These are phyloP conservation scores for Andrena marginata DNA, from an alignment of 2,888 invertebrate species.

Conservation along the genomic window DNA sequence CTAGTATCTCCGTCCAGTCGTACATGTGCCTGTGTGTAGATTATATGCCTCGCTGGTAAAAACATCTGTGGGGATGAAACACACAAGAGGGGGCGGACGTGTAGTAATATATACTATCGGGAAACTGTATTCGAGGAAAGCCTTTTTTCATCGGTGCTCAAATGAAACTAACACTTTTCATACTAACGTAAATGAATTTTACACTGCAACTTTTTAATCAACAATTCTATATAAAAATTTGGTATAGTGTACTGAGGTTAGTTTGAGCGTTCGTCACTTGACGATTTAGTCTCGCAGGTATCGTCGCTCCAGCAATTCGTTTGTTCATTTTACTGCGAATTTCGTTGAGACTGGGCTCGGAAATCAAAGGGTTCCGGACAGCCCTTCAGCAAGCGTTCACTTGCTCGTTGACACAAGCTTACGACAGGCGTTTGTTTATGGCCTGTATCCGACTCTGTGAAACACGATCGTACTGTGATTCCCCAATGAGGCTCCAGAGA, in stretches of 20 bases:
- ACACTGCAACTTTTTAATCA: not conserved
- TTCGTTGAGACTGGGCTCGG: not conserved
- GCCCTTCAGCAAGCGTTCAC: not conserved
- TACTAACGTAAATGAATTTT: not conserved
- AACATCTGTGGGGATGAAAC: slow-evolving; percentile 18
- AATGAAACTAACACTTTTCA: slow-evolving; percentile 14
- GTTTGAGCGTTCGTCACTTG: too few relatives aligned
- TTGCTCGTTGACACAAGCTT: slow-evolving; percentile 34
- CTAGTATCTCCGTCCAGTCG: slow-evolving; percentile 46
- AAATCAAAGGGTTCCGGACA: not conserved
- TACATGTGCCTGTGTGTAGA: slow-evolving; percentile 40
- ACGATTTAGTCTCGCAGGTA: too few relatives aligned
- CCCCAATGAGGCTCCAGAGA: slow-evolving; percentile 56
- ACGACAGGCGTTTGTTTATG: slow-evolving; percentile 55
- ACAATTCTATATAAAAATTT: too few relatives aligned
- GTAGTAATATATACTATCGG: slow-evolving; percentile 14
- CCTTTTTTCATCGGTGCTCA: not conserved
- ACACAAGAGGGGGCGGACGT: slow-evolving; percentile 12
- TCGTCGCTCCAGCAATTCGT: not conserved
- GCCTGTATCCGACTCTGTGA: slow-evolving; percentile 47
- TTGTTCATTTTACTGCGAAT: not conserved
- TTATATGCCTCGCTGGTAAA: slow-evolving; percentile 35
- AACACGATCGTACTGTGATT: slow-evolving; percentile 65
- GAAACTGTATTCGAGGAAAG: slow-evolving; percentile 35
- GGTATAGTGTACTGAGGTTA: too few relatives aligned